Conservation (phyloP, 2,888 invertebrate genomes). For the Acrobasis consociella region DNA sequence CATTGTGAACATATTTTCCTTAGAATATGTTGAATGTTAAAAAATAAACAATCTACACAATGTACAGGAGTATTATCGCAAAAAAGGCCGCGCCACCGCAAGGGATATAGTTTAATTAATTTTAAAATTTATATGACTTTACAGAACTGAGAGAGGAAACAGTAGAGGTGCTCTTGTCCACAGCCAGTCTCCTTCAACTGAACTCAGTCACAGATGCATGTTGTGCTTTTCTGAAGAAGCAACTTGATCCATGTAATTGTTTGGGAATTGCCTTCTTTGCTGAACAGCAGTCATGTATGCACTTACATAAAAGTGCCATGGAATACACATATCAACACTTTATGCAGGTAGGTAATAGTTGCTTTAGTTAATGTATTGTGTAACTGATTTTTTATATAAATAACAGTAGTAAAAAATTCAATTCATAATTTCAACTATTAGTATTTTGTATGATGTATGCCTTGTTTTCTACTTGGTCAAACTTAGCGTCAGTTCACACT, state of each 20-base stretch:
- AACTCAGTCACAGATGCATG: conserved; percentile 94
- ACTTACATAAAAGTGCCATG: conserved; percentile 91
- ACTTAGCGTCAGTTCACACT: no score
- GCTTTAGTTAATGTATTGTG: no score
- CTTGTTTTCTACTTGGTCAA: no score
- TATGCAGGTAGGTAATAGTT: conserved; percentile 85
- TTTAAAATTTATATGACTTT: conserved; percentile 38
- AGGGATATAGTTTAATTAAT: no score
- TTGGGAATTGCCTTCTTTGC: conserved; percentile 96
- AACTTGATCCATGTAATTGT: conserved; percentile 96
- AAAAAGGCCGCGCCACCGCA: no score
- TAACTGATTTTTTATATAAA: neutral
- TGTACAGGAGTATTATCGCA: no score
- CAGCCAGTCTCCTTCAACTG: conserved; percentile 94
- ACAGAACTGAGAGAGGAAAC: conserved; percentile 94
- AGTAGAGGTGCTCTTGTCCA: conserved; percentile 93
- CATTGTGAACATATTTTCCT: no score
- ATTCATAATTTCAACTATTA: no score
- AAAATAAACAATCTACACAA: no score
- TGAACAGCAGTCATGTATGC: conserved; percentile 93
- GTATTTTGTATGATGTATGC: no score
- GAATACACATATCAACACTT: conserved; percentile 92
- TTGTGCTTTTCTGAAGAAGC: conserved; percentile 93
- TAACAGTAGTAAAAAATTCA: no score
- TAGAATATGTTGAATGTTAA: no score